Evolutionary conservation across 1,140 invertebrate genomes (phyloP), one percentile per base, ranked within the genome.

Genomic region (Caenorhabditis inopinata): DNA sequence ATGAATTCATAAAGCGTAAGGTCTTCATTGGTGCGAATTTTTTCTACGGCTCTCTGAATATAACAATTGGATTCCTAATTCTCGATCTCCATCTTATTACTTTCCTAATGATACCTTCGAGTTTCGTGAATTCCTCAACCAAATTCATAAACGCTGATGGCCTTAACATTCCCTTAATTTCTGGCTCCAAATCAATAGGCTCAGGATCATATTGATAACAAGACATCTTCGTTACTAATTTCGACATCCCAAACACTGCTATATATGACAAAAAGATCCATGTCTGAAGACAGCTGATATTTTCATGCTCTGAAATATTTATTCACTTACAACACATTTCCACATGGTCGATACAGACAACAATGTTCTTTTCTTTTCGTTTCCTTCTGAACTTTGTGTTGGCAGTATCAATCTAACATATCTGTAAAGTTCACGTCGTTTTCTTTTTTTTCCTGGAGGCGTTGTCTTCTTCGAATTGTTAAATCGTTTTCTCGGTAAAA

Each of bases 401-500:
- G 51, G 18, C 51, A n/a, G 6, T 16, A 23, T 21, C 6, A 16
- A 32, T 21, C 32, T 5, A 38, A 16, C 25, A n/a, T 9, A 42
- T 68, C 27, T n/a, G 27, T 68, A 38, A 5, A 38, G 58, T 68
- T 68, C 58, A 68, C 32, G 58, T 68, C 58, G 58, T 68, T 68
- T 68, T 38, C 29, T 38, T 68, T 68, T 68, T 68, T n/a, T n/a
- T n/a, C 38, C 58, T 38, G 58, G 58, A 68, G 58, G 58, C 58
- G 58, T 68, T 68, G 58, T 18, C 58, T 32, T 38, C 38, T 68
- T 32, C 38, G 58, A n/a, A 68, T 68, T 32, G n/a, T 68, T 38
- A 68, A 16, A 29, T 68, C 32, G 29, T 32, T 68, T 68, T 32
- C 58, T 68, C 27, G 58, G 35, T 29, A 14, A 68, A 68, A 68